Percentiles rank a stretch among this genome's conserved stretches.
Conservation (phyloP, 2,888 invertebrate species). For the Dicroscelio sp. region DNA sequence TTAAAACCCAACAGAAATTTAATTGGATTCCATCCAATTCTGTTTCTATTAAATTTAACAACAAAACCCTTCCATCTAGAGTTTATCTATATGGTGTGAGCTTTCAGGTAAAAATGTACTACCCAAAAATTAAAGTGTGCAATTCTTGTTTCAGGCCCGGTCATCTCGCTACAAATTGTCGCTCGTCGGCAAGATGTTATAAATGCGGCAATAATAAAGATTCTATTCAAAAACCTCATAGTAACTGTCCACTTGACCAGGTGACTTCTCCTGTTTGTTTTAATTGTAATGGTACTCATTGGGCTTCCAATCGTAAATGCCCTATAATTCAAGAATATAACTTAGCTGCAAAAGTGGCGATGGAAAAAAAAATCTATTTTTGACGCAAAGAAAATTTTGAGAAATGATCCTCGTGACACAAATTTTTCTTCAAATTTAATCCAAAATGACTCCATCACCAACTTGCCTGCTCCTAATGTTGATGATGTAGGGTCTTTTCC, state of each 20-base stretch:
- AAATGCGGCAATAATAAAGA: background rate
- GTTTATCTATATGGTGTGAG: background rate
- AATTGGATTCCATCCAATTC: background rate
- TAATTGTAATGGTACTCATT: background rate
- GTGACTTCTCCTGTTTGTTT: background rate
- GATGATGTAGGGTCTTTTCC: too few species aligned
- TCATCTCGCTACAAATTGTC: background rate
- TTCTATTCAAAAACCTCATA: background rate
- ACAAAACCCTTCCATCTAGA: background rate
- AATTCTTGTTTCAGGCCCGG: conserved; percentile 2
- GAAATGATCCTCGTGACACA: too few species aligned
- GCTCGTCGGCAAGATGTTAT: background rate
- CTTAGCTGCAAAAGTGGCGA: background rate
- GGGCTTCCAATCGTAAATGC: background rate
- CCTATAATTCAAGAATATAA: background rate
- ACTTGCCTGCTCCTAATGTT: too few species aligned
- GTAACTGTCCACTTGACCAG: background rate
- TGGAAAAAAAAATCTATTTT: background rate
- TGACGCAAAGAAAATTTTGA: background rate
- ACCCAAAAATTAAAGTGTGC: background rate
- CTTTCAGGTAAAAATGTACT: background rate
- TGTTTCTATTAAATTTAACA: background rate
- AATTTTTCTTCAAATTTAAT: too few species aligned
- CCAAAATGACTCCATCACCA: too few species aligned
- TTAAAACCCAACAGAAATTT: too few species aligned